Evolutionary conservation across 2,797 vertebrate genomes (phyloP), one percentile per base, ranked within the genome.

Genomic region (Geotrypetes seraphini): DNA sequence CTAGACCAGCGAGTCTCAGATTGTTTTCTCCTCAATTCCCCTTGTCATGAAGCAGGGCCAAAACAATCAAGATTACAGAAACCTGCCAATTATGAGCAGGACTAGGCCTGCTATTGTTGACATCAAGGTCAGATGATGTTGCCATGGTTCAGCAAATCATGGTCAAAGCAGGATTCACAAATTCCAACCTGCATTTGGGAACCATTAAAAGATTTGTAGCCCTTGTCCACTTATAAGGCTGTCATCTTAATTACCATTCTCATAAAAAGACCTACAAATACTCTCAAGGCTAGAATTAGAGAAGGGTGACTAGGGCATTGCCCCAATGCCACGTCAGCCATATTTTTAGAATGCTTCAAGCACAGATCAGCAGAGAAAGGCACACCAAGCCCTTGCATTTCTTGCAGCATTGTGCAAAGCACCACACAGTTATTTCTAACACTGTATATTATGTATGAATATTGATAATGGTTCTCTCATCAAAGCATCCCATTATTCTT

Each of bases 161-260:
- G 41, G 19, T 13, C 39, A 61, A 63, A 60, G 50, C 36, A 45
- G 19, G 40, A 60, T 57, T 59, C 35, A 42, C 28, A 52, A 36
- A 49, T 55, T 47, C 36, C 36, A 41, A 15, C 19, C 19, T 34
- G 44, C n/a, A n/a, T n/a, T n/a, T n/a, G n/a, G n/a, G n/a, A n/a
- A n/a, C n/a, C n/a, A n/a, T n/a, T n/a, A n/a, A n/a, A n/a, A n/a
- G n/a, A n/a, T n/a, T n/a, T n/a, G n/a, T n/a, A n/a, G n/a, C n/a
- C n/a, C 35, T 34, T 61, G 57, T 36, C 30, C 36, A 36, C n/a
- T 24, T 25, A 16, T 9, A 59, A 53, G 3, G 39, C 26, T 42
- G 10, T 25, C 12, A 34, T 60, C 65, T 44, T 51, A 19, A 0
- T 51, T 53, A 51, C 31, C 47, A 42, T 63, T 60, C 58, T 47